Base-by-base conservation (phyloP, 2,797 vertebrate species). In the Ptychobarbus kaznakovi region DNA sequence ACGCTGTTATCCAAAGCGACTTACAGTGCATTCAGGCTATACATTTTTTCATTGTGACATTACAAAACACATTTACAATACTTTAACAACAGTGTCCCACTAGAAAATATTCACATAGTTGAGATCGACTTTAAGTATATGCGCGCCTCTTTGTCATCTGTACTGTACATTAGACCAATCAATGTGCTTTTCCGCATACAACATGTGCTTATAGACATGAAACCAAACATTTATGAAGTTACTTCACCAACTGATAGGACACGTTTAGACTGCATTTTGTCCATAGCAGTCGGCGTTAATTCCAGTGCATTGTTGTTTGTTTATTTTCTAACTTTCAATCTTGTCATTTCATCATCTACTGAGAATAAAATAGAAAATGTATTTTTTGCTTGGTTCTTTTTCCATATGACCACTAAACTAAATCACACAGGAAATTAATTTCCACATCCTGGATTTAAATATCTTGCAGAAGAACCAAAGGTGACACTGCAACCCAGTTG, bases 61-160 rank as follows among this genome's bases (percentile, higher is more conserved):
- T 49, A 79, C 74, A 74, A 61, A 72, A 79, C 49, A 69, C 58
- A 63, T 73, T 75, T 65, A 78, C 46, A 84, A 84, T 58, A 84
- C 49, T 56, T 83, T 10, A 66, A 83, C 58, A 74, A 46, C 22
- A 46, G 42, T 49, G 44, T 83, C 56, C 58, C 46, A 15, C 72
- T 40, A 68, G 13, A 76, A 66, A 84, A 77, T 53, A 76, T 46
- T 32, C 70, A 49, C 81, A 63, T 25, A 75, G 8, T 20, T 72
- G 32, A 81, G 66, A 38, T 49, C 16, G 28, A 79, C 56, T 35
- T 28, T 68, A 76, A 76, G 58, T 76, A 68, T 66, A 68, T 6
- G 9, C 1, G 15, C 1, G 5, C 12, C 16, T 66, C 58, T 25
- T 51, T 3, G 11, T 38, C 20, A 0, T 15, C 44, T 18, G 13